Evolutionary conservation across 1,140 invertebrate genomes (phyloP).

Genomic region (Formica selysi): DNA sequence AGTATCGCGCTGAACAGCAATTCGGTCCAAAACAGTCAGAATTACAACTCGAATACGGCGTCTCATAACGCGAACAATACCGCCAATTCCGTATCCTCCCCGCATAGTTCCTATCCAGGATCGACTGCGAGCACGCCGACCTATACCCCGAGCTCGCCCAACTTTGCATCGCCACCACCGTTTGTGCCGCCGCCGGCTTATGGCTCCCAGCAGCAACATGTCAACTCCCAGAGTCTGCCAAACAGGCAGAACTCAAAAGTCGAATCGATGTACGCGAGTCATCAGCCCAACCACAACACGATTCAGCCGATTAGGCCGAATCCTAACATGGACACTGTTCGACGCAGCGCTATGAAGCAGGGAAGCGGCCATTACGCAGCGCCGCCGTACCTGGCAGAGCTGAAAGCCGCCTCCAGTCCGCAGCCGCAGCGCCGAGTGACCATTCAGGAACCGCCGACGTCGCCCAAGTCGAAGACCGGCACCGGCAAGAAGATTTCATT

Average conservation of each 20-base stretch:
- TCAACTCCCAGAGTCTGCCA: slow-evolving; percentile 67
- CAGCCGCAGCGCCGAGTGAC: slow-evolving; percentile 86
- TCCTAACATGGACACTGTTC: slow-evolving; percentile 83
- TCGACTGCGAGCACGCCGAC: slow-evolving; percentile 80
- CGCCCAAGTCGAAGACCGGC: slow-evolving; percentile 84
- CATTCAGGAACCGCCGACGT: slow-evolving; percentile 85
- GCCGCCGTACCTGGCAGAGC: slow-evolving; percentile 83
- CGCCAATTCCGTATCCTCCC: slow-evolving; percentile 71
- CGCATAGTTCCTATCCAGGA: slow-evolving; percentile 79
- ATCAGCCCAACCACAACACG: slow-evolving; percentile 61
- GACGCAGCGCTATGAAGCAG: slow-evolving; percentile 84
- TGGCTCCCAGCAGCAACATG: slow-evolving; percentile 77
- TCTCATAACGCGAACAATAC: slow-evolving; percentile 55
- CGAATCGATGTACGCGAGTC: slow-evolving; percentile 75
- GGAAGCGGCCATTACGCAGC: slow-evolving; percentile 80
- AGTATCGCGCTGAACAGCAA: slow-evolving; percentile 51
- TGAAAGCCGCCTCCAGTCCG: slow-evolving; percentile 85
- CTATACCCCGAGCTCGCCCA: slow-evolving; percentile 77
- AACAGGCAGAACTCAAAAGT: slow-evolving; percentile 77
- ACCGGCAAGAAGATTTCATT: slow-evolving; percentile 87
- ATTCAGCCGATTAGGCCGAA: slow-evolving; percentile 80
- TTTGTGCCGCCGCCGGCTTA: slow-evolving; percentile 86
- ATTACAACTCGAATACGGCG: slow-evolving; percentile 54
- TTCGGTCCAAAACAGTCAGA: slow-evolving; percentile 63
- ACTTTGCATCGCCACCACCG: slow-evolving; percentile 82